These are phyloP conservation scores for Corythornis madagascariensis DNA, from an alignment of 2,113 vertebrate species.

Conservation along the genomic window DNA sequence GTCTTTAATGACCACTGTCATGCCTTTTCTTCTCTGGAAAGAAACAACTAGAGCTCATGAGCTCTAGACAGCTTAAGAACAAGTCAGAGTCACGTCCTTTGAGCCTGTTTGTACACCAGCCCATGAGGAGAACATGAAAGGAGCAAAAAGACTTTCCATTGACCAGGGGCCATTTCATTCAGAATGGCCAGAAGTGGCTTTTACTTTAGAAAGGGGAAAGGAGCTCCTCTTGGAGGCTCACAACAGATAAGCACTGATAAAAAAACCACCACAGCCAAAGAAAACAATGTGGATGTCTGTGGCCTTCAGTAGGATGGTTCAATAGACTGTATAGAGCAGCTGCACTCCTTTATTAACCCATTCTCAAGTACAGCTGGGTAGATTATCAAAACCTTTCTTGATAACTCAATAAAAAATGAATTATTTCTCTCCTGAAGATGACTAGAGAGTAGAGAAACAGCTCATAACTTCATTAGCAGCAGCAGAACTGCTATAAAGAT, in stretches of 20 bases:
- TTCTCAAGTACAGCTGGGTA: neutral
- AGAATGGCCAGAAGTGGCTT: neutral
- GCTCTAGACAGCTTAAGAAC: neutral
- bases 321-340: neutral
- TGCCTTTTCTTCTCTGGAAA: neutral
- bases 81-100: neutral
- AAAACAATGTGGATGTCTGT: neutral
- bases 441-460: neutral
- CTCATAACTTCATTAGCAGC: neutral
- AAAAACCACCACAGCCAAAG: neutral
- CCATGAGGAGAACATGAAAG: neutral
- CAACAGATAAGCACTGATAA: neutral
- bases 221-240: neutral
- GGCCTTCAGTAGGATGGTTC: neutral
- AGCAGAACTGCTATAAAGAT: neutral
- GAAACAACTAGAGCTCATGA: neutral
- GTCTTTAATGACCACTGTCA: neutral
- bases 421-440: neutral
- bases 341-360: neutral
- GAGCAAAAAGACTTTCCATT: neutral
- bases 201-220: neutral
- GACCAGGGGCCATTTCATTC: neutral
- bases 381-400: neutral
- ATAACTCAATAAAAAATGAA: neutral
- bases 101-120: neutral